Base-by-base conservation (phyloP, 2,888 invertebrate species). In the Lacanobia wlatinum region DNA sequence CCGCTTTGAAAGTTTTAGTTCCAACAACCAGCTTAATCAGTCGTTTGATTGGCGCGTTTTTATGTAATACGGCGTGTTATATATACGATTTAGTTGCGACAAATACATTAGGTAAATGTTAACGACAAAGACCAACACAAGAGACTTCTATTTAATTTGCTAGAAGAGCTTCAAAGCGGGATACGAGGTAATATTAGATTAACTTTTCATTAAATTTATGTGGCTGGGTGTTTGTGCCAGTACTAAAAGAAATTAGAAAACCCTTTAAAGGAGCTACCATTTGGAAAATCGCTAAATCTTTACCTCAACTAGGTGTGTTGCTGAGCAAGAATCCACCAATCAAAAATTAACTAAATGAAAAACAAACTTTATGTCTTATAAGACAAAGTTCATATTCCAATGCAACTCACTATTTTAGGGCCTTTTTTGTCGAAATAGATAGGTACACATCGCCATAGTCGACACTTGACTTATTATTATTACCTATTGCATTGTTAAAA, bases 121-220 rank as follows among this genome's bases (percentile, higher is more conserved):
- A 48, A 23, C 18, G 52, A 59, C 28, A n/a, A 43, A 46, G 0
- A 46, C n/a, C 23, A 8, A 18, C 10, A 28, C 16, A 14, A 38
- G 23, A 50, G 9, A 56, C 10, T 40, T 48, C 2, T 18, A 62
- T 52, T 50, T 53, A n/a, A 65, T 71, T 65, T 60, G 16, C 21
- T 43, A 52, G 40, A 21, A 28, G 12, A 21, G 8, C 40, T 50
- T 16, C 7, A 55, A 61, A 62, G 34, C 21, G n/a, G 1, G 9
- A 60, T 55, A 59, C 23, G n/a, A 38, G 10, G 16, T 28, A 62
- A 65, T 62, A 50, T 68, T 46, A 40, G 16, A 69, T 58, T 64
- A 66, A 60, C 53, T 60, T 72, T 62, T 60, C 46, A 72, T 78
- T 52, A 59, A 61, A 62, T 66, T 66, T 38, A 55, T 21, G 55